Evolutionary conservation across 35 echinoderm and acorn worm species (phyloP).

Genomic region (Chiridota heheva): DNA sequence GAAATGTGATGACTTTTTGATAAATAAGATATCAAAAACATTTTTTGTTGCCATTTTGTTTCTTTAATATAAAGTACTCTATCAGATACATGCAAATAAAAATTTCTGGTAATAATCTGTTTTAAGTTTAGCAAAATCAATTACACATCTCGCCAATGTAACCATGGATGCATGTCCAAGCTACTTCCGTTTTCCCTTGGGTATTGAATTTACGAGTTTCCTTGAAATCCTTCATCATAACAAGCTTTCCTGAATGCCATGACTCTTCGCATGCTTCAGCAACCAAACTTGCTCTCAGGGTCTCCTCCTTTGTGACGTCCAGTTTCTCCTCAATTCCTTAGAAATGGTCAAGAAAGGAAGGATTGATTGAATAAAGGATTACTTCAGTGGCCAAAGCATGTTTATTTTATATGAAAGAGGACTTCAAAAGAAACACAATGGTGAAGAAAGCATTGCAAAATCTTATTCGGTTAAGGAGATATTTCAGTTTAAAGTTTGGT

Average conservation of each 20-base stretch:
- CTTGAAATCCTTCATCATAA: slow-evolving; percentile 23
- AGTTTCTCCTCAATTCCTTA: slow-evolving; percentile 38
- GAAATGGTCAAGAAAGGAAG: background rate
- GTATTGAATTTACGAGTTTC: too few species aligned
- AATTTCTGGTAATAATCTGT: too few species aligned
- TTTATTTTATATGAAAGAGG: background rate
- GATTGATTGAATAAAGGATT: background rate
- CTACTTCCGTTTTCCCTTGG: too few species aligned
- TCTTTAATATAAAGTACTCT: too few species aligned
- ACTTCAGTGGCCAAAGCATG: background rate
- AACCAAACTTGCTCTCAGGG: slow-evolving; percentile 28
- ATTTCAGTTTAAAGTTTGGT: background rate
- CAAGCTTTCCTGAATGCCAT: slow-evolving; percentile 33
- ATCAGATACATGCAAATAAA: too few species aligned
- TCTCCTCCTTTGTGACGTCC: slow-evolving; percentile 46
- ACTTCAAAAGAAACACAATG: background rate
- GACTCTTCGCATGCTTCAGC: slow-evolving; percentile 48
- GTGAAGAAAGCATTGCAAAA: background rate
- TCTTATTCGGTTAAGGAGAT: background rate
- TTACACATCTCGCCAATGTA: too few species aligned
- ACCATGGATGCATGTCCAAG: too few species aligned
- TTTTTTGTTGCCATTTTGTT: too few species aligned
- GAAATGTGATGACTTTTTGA: too few species aligned
- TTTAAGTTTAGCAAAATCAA: too few species aligned
- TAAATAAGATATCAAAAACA: too few species aligned